Evolutionary conservation across 2,113 vertebrate species (phyloP), one percentile per base, ranked within the genome.

Genomic region (Talpa occidentalis): DNA sequence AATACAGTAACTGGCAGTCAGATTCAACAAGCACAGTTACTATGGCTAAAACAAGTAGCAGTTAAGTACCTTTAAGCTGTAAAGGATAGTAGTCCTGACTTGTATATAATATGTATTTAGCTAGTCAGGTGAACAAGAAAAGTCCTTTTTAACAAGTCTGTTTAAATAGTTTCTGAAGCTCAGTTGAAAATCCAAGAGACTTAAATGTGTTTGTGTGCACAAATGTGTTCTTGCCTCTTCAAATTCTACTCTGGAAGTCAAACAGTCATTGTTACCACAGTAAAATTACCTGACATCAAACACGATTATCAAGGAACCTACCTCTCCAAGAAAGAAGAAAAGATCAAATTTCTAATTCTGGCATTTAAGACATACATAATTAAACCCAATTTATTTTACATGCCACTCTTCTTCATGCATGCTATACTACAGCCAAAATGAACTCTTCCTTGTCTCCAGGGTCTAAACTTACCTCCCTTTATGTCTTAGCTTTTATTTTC

Each of bases 221-320:
- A 93, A 47, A 86, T n/a, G 32, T 70, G 44, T 77, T 95, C n/a
- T 84, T 89, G n/a, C 30, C 52, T 74, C 59, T 42, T 92, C 67
- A 89, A 73, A 74, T 73, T 84, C 64, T 84, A 79, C 73, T 26
- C 40, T 84, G 59, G n/a, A 94, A 84, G 72, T 89, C 72, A 84
- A 91, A 82, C 0, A 88, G 56, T 44, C 28, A 84, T 5, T 78
- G 12, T 59, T 35, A 87, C 69, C 76, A 86, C 5, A 72, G 26
- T 40, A 10, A 77, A 93, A 95, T 66, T 82, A 94, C 26, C 56
- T 62, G 52, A 70, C 35, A n/a, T 85, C 86, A 80, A 85, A 73
- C 19, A 85, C 24, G 64, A 64, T 47, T 64, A 77, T 44, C 88
- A 91, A 82, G 6, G 52, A 8, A 30, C 19, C 21, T 49, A 72